These are phyloP conservation scores for Drosophila flavopinicola DNA, from an alignment of 2,888 invertebrate genomes.

Conservation along the genomic window DNA sequence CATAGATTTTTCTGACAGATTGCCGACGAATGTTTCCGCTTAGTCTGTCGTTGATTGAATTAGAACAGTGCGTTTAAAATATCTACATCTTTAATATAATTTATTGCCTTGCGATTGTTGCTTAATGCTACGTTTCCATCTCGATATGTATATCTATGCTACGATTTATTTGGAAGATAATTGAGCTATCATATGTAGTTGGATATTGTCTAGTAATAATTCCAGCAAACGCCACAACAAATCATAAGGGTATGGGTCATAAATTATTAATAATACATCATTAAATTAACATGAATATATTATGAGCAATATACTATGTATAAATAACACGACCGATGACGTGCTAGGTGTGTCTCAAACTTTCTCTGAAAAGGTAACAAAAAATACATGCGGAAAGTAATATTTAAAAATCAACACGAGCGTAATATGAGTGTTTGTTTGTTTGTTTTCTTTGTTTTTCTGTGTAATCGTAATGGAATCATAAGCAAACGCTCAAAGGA, in stretches of 20 bases:
- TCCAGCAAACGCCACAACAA: constrained; percentile 65
- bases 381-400: constrained; percentile 78
- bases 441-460: constrained; percentile 12
- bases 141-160: constrained; percentile 75
- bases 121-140: constrained; percentile 59
- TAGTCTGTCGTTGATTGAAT: constrained; percentile 3
- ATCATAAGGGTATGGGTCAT: constrained; percentile 35
- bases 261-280: constrained; percentile 33
- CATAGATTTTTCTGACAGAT: constrained; percentile 49
- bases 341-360: constrained; percentile 7
- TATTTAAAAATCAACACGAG: constrained; percentile 79
- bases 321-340: constrained; percentile 14
- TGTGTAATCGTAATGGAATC: constrained; percentile 70
- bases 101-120: constrained; percentile 66
- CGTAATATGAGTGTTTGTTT: constrained; percentile 53
- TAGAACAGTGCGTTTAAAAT: constrained; percentile 20
- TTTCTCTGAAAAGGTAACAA: constrained; percentile 51
- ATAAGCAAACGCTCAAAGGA: constrained; percentile 54
- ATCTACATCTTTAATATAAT: constrained; percentile 55
- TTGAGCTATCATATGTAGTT: constrained; percentile 64
- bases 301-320: constrained; percentile 29
- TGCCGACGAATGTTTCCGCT: constrained; percentile 53
- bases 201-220: constrained; percentile 57
- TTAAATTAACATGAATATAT: constrained; percentile 46
- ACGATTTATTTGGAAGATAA: constrained; percentile 66